Percentiles rank a stretch among this genome's conserved stretches.
These are phyloP conservation scores for Macrotus californicus DNA, from an alignment of 2,113 vertebrate genomes.

Conservation along the genomic window DNA sequence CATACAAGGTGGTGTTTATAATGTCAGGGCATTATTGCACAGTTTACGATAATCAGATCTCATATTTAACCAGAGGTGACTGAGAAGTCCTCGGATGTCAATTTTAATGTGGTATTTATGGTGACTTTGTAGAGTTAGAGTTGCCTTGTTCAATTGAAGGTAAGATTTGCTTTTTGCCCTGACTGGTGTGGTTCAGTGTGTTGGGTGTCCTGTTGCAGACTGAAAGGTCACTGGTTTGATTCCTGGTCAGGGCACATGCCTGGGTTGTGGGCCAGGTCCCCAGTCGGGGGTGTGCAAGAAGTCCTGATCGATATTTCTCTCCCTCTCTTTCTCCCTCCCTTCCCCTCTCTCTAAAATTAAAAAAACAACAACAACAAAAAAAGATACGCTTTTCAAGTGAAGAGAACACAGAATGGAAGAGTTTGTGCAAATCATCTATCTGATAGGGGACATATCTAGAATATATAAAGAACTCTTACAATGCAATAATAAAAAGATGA, in stretches of 20 bases:
- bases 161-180: neutral
- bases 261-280: too few relatives aligned
- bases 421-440: neutral
- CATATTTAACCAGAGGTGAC: neutral
- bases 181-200: too few relatives aligned
- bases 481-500: neutral
- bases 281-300: too few relatives aligned
- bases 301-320: too few relatives aligned
- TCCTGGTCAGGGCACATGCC: too few relatives aligned
- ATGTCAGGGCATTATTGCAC: neutral
- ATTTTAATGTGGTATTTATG: neutral
- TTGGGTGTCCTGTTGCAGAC: too few relatives aligned
- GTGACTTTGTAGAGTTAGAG: neutral
- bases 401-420: neutral
- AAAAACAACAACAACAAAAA: too few relatives aligned
- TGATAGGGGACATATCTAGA: neutral
- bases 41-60: neutral
- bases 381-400: neutral
- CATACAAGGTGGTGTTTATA: neutral
- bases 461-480: neutral
- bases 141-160: neutral
- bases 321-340: too few relatives aligned
- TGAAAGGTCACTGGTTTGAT: too few relatives aligned
- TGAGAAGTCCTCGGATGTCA: neutral
- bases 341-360: too few relatives aligned